Conservation (phyloP, 1,140 invertebrate genomes). For the Drosophila sp. region DNA sequence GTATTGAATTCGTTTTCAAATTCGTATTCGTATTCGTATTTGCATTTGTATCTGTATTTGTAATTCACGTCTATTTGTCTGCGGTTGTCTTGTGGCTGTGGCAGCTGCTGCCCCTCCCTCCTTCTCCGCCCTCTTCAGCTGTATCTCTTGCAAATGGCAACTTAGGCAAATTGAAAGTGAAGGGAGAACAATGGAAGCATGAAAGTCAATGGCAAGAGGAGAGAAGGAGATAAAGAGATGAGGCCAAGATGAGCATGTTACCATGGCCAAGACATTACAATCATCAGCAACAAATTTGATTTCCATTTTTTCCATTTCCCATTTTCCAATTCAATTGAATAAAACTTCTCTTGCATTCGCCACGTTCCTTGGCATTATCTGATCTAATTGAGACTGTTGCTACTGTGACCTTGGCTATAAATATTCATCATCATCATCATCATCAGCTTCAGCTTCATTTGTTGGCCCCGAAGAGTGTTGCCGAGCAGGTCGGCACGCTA, state of each 20-base stretch:
- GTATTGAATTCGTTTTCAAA: conserved; percentile 71
- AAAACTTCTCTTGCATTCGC: conserved; percentile 31
- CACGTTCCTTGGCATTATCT: conserved; percentile 3
- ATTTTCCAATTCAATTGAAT: conserved; percentile 46
- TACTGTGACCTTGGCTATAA: conserved; percentile 38
- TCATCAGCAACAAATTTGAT: conserved; percentile 46
- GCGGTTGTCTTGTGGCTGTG: conserved; percentile 49
- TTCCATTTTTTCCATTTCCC: conserved; percentile 40
- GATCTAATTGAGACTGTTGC: conserved; percentile 39
- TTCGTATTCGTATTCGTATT: conserved; percentile 33
- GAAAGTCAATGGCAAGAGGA: conserved; percentile 23
- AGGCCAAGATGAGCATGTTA: conserved; percentile 1
- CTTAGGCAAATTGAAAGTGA: conserved; percentile 78
- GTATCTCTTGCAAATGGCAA: conserved; percentile 54
- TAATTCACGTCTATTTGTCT: conserved; percentile 48
- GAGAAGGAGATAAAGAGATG: conserved; percentile 9
- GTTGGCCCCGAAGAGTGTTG: neutral
- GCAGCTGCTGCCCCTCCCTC: conserved; percentile 48
- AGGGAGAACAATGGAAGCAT: conserved; percentile 44
- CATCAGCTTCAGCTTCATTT: conserved; percentile 14
- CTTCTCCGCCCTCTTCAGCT: neutral
- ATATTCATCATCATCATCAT: conserved; percentile 36
- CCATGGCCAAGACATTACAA: neutral
- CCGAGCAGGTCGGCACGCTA: neutral
- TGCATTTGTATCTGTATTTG: too few relatives aligned